Evolutionary conservation across 2,113 vertebrate genomes (phyloP).

Genomic region (Pachyramphus minor): DNA sequence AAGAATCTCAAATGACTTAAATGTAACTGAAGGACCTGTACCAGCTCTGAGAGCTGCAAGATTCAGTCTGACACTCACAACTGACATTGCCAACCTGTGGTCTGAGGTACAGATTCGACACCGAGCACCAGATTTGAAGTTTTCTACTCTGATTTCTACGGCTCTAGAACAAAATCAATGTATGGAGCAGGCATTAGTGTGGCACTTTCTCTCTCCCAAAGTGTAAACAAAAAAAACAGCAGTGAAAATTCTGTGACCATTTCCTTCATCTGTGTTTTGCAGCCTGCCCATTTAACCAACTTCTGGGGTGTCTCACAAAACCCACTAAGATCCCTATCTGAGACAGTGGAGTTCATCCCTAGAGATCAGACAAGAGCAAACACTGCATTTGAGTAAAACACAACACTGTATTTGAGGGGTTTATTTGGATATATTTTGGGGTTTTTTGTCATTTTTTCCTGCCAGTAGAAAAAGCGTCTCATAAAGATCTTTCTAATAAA

Average conservation of each 20-base stretch:
- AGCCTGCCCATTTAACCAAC: not conserved
- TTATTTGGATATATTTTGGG: not conserved
- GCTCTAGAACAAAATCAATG: not conserved
- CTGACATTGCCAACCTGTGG: not conserved
- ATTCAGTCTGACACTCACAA: not conserved
- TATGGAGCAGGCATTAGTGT: not conserved
- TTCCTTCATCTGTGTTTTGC: not conserved
- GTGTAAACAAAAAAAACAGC: not conserved
- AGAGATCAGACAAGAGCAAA: not conserved
- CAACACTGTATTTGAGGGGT: not conserved
- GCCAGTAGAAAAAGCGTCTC: not conserved
- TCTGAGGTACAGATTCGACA: not conserved
- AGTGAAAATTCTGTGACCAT: not conserved
- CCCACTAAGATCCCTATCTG: not conserved
- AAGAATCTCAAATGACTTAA: not conserved
- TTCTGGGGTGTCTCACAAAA: not conserved
- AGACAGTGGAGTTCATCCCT: not conserved
- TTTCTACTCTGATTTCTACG: not conserved
- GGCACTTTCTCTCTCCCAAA: not conserved
- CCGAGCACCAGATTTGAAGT: accelerated
- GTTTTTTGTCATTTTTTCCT: not conserved
- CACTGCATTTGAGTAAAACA: not conserved
- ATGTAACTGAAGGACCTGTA: not conserved
- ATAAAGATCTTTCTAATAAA: not conserved
- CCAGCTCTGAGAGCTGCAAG: not conserved